Base-by-base conservation (phyloP, 2,797 vertebrate genomes). In the Rousettus madagascariensis region DNA sequence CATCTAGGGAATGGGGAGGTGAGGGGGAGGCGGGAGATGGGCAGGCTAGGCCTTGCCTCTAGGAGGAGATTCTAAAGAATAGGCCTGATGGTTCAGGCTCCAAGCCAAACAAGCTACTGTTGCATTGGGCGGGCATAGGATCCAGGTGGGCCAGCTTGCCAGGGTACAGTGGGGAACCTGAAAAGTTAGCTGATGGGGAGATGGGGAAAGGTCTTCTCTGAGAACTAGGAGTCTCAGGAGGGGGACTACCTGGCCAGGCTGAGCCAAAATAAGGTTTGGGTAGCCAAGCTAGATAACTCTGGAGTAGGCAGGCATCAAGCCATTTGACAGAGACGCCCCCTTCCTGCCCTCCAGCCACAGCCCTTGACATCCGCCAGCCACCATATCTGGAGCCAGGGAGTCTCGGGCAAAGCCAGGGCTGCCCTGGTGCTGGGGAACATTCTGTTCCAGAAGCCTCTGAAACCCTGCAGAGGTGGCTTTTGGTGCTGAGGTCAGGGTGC, bases 371-470 rank as follows among this genome's bases (percentile, higher is more conserved):
- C 66, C 33, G 46, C 93, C 80, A 72, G 19, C 74, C 72, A 86
- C 57, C 46, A 43, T 49, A 59, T 53, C 46, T 68, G 77, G 77
- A 43, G 59, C 53, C 71, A 57, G 68, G 19, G 28, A 87, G n/a
- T 78, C 43, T 4, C 33, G 13, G 36, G 41, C 66, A 91, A 84
- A 95, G 41, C 16, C 2, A 16, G 89, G 80, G 68, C 66, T 85
- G 72, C 94, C 91, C 33, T 49, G 19, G 51, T 74, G 55, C 78
- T 28, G 10, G 65, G 59, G 96, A 93, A 96, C 95, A 75, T 86
- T 95, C 41, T 88, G 82, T 96, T 94, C 92, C 83, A 63, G 85
- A 82, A 30, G 24, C 65, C 41, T 90, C 78, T 68, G 66, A 83
- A 75, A 41, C 90, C 96, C 91, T 43, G 55, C 82, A 90, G 43